Evolutionary conservation across 2,113 vertebrate species (phyloP), one percentile per base, ranked within the genome.

Genomic region (Rafetus swinhoei): DNA sequence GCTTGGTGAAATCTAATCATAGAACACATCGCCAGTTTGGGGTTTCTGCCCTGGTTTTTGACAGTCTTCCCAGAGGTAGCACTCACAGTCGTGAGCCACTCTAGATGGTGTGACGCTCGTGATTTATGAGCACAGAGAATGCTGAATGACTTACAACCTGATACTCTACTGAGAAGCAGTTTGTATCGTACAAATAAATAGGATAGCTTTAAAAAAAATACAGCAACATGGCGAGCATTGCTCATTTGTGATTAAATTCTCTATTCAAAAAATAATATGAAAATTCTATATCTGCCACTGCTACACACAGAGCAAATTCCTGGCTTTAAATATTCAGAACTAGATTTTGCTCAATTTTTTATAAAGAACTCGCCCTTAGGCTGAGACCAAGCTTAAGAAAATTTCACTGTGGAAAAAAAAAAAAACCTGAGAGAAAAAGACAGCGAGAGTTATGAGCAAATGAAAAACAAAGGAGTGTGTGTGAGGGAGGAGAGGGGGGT

Each of bases 91-190:
- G 16, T n/a, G 32, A n/a, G 4, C 32, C 62, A n/a, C 4, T n/a
- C 14, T n/a, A 4, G 32, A 69, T 29, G 32, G 62, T 15, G 14
- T 65, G 62, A 65, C 62, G 32, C 6, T 32, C 7, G 4, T 45
- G 39, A 76, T 89, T 39, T 32, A 15, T 65, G 85, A 53, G 80
- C 2, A 84, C 22, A 22, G 22, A 45, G 54, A 45, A 29, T 11
- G 79, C 7, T 0, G 0, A 9, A 3, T 1, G 85, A 39, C 65
- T 87, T 35, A 59, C 52, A 85, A 2, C 29, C 21, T 39, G 69
- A 77, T 6, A 69, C 22, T 87, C 4, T 22, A 50, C 35, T 74
- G 57, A 90, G 39, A 69, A 56, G 9, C 19, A 16, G 45, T 9
- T 24, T 19, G 10, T 55, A 62, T n/a, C 79, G 83, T 9, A 29